phyloP scores from a whole-genome alignment of 2,113 vertebrate genomes.

The Beaufortia kweichowensis region DNA sequence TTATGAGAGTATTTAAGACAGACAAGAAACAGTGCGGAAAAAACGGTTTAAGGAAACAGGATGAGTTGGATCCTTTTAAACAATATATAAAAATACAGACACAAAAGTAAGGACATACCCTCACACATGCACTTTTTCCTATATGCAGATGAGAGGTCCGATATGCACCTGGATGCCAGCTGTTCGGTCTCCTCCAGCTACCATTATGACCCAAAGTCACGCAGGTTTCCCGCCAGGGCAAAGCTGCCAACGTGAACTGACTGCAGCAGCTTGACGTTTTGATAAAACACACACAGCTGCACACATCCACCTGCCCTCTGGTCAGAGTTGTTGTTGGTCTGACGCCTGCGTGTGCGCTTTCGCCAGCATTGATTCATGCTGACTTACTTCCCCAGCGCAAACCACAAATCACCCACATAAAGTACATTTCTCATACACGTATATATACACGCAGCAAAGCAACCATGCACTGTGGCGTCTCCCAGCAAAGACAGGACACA shows the following conservation, averaged over 20 bases:
- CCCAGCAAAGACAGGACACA: conserved; percentile 54
- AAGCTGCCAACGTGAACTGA: conserved; percentile 38
- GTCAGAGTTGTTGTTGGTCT: conserved; percentile 28
- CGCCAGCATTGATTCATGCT: conserved; percentile 24
- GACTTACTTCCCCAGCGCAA: conserved; percentile 9
- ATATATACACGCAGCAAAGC: not conserved
- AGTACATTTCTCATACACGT: conserved; percentile 18
- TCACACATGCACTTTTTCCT: not conserved
- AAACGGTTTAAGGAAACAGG: conserved; percentile 28
- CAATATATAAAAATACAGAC: not conserved
- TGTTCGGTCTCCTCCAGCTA: conserved; percentile 44
- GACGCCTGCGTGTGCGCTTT: conserved; percentile 13
- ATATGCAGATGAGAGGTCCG: conserved; percentile 6
- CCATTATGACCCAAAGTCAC: conserved; percentile 47
- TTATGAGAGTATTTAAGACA: conserved; percentile 59
- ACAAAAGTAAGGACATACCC: not conserved
- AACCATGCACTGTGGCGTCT: conserved; percentile 16
- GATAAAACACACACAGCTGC: conserved; percentile 50
- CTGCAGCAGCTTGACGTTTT: conserved; percentile 23
- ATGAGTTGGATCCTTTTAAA: too few species aligned
- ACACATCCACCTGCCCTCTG: conserved; percentile 38
- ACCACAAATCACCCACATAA: conserved; percentile 21
- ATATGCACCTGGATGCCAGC: conserved; percentile 53
- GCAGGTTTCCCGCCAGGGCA: conserved; percentile 53
- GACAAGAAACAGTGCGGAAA: conserved; percentile 25